Evolutionary conservation across 2,888 invertebrate genomes (phyloP).

Genomic region (Campaea margaritaria): DNA sequence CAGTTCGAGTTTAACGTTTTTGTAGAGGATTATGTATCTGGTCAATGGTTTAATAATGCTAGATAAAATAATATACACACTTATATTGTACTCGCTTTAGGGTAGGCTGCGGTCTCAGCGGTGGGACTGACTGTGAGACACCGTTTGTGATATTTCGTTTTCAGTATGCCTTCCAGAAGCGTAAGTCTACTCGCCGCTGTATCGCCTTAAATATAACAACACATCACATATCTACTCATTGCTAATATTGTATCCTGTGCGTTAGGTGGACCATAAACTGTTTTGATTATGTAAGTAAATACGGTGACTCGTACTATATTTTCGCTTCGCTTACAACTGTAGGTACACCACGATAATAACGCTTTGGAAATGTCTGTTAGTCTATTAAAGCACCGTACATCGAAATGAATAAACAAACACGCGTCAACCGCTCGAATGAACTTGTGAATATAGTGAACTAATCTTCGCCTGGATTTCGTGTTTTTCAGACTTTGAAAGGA

Average conservation of each 20-base stretch:
- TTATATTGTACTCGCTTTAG: conserved; percentile 75
- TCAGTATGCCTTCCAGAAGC: conserved; percentile 20
- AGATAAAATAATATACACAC: conserved; percentile 57
- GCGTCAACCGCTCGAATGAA: too few relatives aligned
- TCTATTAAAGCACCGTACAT: too few relatives aligned
- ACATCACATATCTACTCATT: conserved; percentile 83
- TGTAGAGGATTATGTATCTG: conserved; percentile 47
- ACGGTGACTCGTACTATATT: conserved; percentile 8
- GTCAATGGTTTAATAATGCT: conserved; percentile 70
- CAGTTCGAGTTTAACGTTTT: conserved; percentile 44
- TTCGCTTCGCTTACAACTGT: conserved; percentile 26
- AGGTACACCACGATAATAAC: too few relatives aligned
- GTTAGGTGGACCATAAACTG: conserved; percentile 74
- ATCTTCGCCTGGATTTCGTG: too few relatives aligned
- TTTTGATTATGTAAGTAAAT: conserved; percentile 25
- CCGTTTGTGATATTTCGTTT: conserved; percentile 27
- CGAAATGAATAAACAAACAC: too few relatives aligned
- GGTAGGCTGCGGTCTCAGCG: conserved; percentile 63
- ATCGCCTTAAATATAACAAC: conserved; percentile 47
- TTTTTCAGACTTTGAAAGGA: too few relatives aligned
- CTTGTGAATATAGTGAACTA: too few relatives aligned
- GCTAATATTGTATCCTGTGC: conserved; percentile 75
- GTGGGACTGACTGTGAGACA: conserved; percentile 45
- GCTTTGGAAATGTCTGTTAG: too few relatives aligned
- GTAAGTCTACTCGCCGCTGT: conserved; percentile 36